Conservation (phyloP, 2,797 vertebrate species). For the Galagoides demidoff region DNA sequence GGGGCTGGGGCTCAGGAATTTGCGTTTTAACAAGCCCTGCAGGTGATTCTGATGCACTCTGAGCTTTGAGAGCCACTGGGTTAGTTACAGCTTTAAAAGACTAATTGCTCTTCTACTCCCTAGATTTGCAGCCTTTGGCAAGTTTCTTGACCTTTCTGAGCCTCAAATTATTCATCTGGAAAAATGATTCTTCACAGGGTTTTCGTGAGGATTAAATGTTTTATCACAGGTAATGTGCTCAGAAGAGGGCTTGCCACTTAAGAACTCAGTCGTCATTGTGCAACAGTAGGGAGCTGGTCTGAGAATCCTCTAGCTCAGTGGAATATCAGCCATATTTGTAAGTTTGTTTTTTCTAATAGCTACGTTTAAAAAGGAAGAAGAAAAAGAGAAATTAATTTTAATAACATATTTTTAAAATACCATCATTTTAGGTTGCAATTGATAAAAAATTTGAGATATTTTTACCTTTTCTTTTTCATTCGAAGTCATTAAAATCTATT, state of each 20-base stretch:
- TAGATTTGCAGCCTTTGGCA: slow-evolving; percentile 49
- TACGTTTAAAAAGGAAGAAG: background rate
- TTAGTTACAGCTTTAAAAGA: slow-evolving; percentile 46
- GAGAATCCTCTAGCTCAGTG: background rate
- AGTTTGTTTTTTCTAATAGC: slow-evolving; percentile 2
- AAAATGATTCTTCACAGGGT: slow-evolving; percentile 19
- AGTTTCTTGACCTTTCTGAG: slow-evolving; percentile 55
- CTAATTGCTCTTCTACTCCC: slow-evolving; percentile 1
- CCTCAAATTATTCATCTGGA: slow-evolving; percentile 63
- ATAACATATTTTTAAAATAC: slow-evolving; percentile 10
- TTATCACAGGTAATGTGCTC: slow-evolving; percentile 9
- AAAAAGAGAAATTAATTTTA: slow-evolving; percentile 5
- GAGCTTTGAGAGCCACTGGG: background rate
- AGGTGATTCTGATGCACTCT: background rate
- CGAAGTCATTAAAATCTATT: background rate
- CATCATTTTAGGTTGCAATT: background rate
- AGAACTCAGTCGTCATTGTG: background rate
- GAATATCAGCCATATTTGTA: background rate
- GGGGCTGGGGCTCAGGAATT: background rate
- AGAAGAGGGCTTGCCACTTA: slow-evolving; percentile 7
- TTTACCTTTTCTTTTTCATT: slow-evolving; percentile 36
- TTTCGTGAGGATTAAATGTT: slow-evolving; percentile 50
- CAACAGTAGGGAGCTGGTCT: background rate
- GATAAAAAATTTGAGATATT: background rate
- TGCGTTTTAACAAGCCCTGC: slow-evolving; percentile 3